phyloP scores from a whole-genome alignment of 2,113 vertebrate species.

The Todiramphus chloris region DNA sequence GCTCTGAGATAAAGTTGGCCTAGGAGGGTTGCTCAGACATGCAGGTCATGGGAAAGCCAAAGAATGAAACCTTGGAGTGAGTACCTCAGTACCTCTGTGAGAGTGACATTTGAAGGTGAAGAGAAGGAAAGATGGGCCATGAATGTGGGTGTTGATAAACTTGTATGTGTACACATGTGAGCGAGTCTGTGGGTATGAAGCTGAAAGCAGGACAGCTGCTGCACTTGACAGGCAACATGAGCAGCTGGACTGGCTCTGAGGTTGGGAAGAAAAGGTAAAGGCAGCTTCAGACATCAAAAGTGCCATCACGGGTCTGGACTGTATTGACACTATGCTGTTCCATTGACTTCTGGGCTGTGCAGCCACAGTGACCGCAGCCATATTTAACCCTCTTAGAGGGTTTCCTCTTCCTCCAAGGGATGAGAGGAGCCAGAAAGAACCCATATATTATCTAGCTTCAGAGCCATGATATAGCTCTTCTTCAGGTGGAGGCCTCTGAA shows the following conservation, averaged over 20 bases:
- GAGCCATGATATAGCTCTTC: not conserved
- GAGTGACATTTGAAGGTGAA: not conserved
- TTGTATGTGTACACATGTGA: not conserved
- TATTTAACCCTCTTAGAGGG: not conserved
- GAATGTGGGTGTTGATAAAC: accelerated
- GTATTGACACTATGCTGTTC: not conserved
- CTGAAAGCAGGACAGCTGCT: not conserved
- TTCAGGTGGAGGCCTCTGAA: not conserved
- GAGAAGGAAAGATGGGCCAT: not conserved
- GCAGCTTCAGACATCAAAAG: not conserved
- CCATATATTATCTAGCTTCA: not conserved
- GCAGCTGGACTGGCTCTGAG: not conserved
- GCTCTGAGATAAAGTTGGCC: not conserved
- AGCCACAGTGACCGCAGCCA: accelerated
- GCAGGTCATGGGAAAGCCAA: not conserved
- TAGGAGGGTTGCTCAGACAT: not conserved
- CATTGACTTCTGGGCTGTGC: not conserved
- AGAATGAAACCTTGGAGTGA: not conserved
- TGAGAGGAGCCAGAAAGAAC: not conserved
- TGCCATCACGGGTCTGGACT: not conserved
- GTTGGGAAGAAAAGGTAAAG: not conserved
- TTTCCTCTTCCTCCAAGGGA: not conserved
- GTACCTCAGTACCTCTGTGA: not conserved
- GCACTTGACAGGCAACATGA: not conserved
- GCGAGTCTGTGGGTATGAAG: not conserved